Base-by-base conservation (phyloP, 2,113 vertebrate genomes). In the Stegastes partitus region DNA sequence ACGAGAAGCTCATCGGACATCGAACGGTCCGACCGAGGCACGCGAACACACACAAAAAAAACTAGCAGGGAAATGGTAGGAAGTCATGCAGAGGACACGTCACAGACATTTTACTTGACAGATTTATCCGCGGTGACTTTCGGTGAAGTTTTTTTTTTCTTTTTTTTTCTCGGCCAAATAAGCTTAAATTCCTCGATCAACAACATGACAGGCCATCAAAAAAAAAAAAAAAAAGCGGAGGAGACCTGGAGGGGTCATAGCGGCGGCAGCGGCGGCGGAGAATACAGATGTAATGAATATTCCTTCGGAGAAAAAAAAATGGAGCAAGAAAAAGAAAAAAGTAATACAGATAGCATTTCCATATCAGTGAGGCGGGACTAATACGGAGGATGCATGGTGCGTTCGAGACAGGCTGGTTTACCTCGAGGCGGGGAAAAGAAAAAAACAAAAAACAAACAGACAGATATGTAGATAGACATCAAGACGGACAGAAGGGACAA, bases 1-100 rank as follows among this genome's bases (percentile, higher is more conserved):
- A 8, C 57, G 7, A 58, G 47, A 25, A 54, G 28, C 31, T 34
- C 1, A 34, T 34, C 31, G 31, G 31, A 19, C 11, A 21, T 5
- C 55, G 70, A 53, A 4, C 21, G 42, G 62, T 51, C 42, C 2
- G 63, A 72, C 39, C 0, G 0, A 31, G 61, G n/a, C 54, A 31
- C 11, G 42, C 18, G 1, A 58, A 61, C 37, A 61, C 44, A 26
- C 68, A 37, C 50, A n/a, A n/a, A n/a, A n/a, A n/a, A n/a, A n/a
- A 57, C 54, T 14, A 11, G 42, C 31, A 12, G 15, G n/a, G 14
- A 77, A 22, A 63, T 37, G 21, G 42, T 44, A 15, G 12, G 28
- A 54, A 83, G 84, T 63, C 61, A 53, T 8, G 0, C n/a, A 23
- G 74, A 85, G 87, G 86, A 68, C 86, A 79, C 55, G 67, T 78